These are phyloP conservation scores for Oryzias curvinotus DNA, from an alignment of 2,113 vertebrate species.

Conservation along the genomic window DNA sequence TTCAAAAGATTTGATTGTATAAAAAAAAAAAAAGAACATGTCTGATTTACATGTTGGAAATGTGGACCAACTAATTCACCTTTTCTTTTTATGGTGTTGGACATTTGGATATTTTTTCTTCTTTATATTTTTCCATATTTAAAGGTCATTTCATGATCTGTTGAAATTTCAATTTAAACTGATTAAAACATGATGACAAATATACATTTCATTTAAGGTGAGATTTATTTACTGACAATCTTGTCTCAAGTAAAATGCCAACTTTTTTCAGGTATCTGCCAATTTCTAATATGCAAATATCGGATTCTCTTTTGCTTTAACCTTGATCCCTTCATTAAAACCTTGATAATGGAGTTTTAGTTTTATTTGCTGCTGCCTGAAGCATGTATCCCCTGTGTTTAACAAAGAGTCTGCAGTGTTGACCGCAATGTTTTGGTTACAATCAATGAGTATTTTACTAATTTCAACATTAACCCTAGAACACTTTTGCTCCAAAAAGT, in stretches of 20 bases:
- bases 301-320: not conserved
- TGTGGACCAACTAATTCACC: not conserved
- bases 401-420: constrained; percentile 29
- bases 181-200: too few species aligned
- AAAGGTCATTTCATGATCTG: not conserved
- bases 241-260: too few species aligned
- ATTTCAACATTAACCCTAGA: not conserved
- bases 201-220: too few species aligned
- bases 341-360: not conserved
- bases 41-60: constrained; percentile 4
- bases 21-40: not conserved
- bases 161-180: too few species aligned
- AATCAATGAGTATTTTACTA: not conserved
- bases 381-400: constrained; percentile 31
- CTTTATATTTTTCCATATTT: not conserved
- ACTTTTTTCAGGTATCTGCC: not conserved
- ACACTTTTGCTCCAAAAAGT: too few species aligned
- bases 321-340: constrained; percentile 15
- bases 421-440: constrained; percentile 6
- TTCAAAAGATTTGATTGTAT: too few species aligned
- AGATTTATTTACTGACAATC: too few species aligned
- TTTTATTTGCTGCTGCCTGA: constrained; percentile 2
- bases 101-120: constrained; percentile 3
- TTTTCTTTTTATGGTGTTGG: constrained; percentile 8
- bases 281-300: not conserved